Evolutionary conservation across 1,140 invertebrate genomes (phyloP), one percentile per base, ranked within the genome.

Genomic region (Tachypleus tridentatus): DNA sequence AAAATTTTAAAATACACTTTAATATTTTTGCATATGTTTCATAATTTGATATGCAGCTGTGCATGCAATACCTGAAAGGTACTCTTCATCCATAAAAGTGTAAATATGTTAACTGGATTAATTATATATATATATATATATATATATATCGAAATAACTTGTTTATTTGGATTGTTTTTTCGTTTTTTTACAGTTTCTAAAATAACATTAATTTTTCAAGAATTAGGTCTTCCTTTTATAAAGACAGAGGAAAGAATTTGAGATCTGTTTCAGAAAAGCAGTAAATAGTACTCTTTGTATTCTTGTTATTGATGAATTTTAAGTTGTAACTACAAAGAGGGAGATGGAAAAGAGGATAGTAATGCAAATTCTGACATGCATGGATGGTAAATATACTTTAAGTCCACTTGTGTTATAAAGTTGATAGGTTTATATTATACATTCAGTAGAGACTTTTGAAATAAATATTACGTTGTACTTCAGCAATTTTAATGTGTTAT

Each of bases 301-400:
- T 48, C 76, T 97, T 11, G 93, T 97, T 71, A 86, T 97, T 63
- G 94, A 97, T 77, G 91, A 96, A 80, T 89, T 97, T 63, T 93
- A 97, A 80, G 85, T 88, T 49, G 86, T 97, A 64, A 88, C 87
- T 52, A 86, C 87, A 8, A 91, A 82, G 67, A 82, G 93, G 74
- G 86, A 94, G 74, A 98, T 97, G 93, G 93, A 98, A 73, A 82
- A 87, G 68, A 79, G 95, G 71, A 94, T 98, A 76, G 93, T 98
- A 4, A 85, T 93, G 11, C 94, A 98, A 77, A 78, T 98, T 52
- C 78, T 95, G 4, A 84, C 85, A 5, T 93, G 89, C 71, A 80
- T 98, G 71, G 94, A 98, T 80, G 86, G 85, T 85, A 75, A 74
- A 9, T 48, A 58, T 48, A 9, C 52, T 29, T 29, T 29, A 29